Base-by-base conservation (phyloP, 1,140 invertebrate genomes). In the Hylaeus anthracinus region DNA sequence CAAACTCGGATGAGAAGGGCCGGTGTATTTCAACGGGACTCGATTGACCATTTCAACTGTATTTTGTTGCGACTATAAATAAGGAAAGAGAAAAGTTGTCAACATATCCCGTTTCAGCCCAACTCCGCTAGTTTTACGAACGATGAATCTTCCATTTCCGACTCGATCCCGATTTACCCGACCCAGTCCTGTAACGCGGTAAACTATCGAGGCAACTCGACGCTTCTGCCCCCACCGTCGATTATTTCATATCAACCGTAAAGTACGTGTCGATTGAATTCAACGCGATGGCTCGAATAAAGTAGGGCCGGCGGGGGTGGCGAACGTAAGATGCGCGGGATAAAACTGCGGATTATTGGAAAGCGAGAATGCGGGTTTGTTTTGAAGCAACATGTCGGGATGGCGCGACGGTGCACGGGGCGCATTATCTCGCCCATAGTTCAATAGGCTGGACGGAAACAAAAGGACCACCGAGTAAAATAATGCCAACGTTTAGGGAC, bases 381-480 rank as follows among this genome's bases (percentile, higher is more conserved):
- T 87, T 88, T 77, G 87, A 81, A 85, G 90, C 79, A 90, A 90
- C 88, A 87, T 86, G 89, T 88, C 86, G 81, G 66, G 26, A 26
- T 26, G 26, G 83, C 74, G 74, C 81, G 63, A 86, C 83, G 73
- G 84, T 84, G 72, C 70, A 72, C 75, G 84, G 86, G 88, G 83
- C 88, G 90, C 90, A 91, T 91, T 91, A 91, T 92, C 90, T 90
- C 88, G 81, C 84, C 86, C 86, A 84, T 87, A 80, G 91, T 91
- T 92, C 90, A 91, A 91, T 91, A 90, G 90, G 88, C 90, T 87
- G 84, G 87, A 86, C 88, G 90, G 90, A 90, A 92, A 92, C 91
- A 92, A 91, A 92, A 86, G 86, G 88, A 86, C 90, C 88, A 84
- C 83, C 85, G 87, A 83, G 87, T 87, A 91, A 92, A 92, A 92